Conservation (phyloP, 2,888 invertebrate species). For the Coenonympha arcania region DNA sequence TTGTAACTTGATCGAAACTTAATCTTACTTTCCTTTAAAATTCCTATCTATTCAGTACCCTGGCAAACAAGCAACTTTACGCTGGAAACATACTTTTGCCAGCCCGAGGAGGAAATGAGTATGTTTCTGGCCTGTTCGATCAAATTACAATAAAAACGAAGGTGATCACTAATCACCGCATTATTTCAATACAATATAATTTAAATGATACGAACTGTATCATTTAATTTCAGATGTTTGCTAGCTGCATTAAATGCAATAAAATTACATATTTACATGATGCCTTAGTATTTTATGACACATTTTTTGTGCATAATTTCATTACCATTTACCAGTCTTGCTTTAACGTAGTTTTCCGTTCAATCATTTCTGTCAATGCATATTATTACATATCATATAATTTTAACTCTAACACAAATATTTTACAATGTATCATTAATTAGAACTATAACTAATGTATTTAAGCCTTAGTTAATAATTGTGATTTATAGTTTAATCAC, state of each 20-base stretch:
- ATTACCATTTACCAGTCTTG: constrained; percentile 12
- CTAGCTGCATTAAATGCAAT: constrained; percentile 22
- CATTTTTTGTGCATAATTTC: not conserved
- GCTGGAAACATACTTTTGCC: no score
- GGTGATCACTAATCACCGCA: not conserved
- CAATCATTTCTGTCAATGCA: constrained; percentile 1
- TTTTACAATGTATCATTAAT: no score
- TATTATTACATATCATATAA: no score
- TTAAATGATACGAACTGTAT: not conserved
- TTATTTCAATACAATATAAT: not conserved
- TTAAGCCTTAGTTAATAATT: no score
- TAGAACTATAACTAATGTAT: no score
- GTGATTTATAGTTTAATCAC: no score
- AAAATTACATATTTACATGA: constrained; percentile 12
- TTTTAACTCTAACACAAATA: no score
- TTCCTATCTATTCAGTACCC: constrained; percentile 24
- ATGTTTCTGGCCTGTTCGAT: constrained; percentile 1
- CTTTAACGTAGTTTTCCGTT: constrained; percentile 1
- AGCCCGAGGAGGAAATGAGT: no score
- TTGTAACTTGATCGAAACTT: constrained; percentile 10
- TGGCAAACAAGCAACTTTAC: no score
- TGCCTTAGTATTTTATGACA: not conserved
- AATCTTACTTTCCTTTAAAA: constrained; percentile 17
- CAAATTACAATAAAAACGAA: constrained; percentile 10
- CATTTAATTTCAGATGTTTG: not conserved